Conservation (phyloP, 2,113 vertebrate genomes). For the Vicugna pacos region DNA sequence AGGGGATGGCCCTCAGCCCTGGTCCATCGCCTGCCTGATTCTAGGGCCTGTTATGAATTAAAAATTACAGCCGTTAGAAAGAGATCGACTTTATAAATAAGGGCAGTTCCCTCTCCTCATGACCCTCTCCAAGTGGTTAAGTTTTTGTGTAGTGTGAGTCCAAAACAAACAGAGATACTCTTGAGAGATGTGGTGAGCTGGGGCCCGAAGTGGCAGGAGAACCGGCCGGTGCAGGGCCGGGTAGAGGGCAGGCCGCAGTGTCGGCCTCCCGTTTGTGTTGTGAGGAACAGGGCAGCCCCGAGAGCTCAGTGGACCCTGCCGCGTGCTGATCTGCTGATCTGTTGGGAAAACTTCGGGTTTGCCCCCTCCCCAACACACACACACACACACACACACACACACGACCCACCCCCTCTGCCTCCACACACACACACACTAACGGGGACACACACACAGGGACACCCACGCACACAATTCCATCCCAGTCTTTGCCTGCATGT, state of each 20-base stretch:
- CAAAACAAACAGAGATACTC: slow-evolving; percentile 78
- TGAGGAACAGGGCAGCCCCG: background rate
- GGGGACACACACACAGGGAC: background rate
- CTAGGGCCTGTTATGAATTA: slow-evolving; percentile 34
- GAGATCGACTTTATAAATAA: slow-evolving; percentile 64
- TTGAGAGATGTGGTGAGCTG: slow-evolving; percentile 57
- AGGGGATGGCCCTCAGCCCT: background rate
- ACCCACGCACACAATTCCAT: background rate
- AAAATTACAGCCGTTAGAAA: slow-evolving; percentile 62
- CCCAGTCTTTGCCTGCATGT: background rate
- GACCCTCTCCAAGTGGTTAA: background rate
- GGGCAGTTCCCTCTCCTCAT: background rate
- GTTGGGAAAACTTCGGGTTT: slow-evolving; percentile 33
- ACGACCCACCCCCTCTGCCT: too few relatives aligned
- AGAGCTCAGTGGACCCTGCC: background rate
- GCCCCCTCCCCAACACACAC: rapidly evolving
- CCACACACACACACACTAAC: too few relatives aligned
- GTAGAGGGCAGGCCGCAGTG: rapidly evolving
- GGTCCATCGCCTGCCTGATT: background rate
- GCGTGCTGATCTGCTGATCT: background rate
- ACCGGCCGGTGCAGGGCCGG: rapidly evolving
- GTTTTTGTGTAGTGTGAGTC: slow-evolving; percentile 65
- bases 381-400: rapidly evolving
- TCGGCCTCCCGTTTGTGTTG: slow-evolving; percentile 7
- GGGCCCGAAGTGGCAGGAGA: background rate